Evolutionary conservation across 2,797 vertebrate genomes (phyloP), one percentile per base, ranked within the genome.

Genomic region (Margarornis squamiger): DNA sequence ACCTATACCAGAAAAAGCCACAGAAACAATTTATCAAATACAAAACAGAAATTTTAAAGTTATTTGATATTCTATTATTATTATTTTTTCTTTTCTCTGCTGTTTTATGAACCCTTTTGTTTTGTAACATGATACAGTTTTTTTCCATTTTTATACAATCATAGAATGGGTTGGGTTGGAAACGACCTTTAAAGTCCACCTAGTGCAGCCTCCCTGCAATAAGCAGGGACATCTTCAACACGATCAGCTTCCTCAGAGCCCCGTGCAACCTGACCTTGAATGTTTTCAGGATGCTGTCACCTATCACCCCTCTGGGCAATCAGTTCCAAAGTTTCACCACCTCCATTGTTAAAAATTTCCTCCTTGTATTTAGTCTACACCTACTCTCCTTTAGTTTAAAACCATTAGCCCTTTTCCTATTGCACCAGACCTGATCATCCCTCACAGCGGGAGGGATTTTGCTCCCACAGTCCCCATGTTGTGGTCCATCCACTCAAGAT

Each of bases 311-410:
- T 43, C 27, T n/a, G 22, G 14, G 16, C 7, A 66, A 54, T 9
- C 32, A n/a, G 20, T 17, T 16, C 5, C 62, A 68, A 8, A 5
- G 7, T 36, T 36, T 48, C 34, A 65, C 27, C 5, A 4, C 7
- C 4, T 12, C 43, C 10, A 7, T 0, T 5, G 24, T 10, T 23
- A 48, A 79, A 26, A 22, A 30, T 4, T 6, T 39, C 32, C 30
- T 43, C n/a, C 46, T 32, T 59, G 16, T 30, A 58, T 59, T 51
- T 63, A 34, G 15, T 58, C 21, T 46, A 63, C 29, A 58, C 46
- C 15, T 70, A 51, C 4, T 13, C 45, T 86, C 38, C 21, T 34
- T 13, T 7, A 57, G 9, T 41, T 80, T 57, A 54, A 80, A 75
- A 24, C 18, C 36, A 63, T 51, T 23, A 86, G 49, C 7, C 63